These are phyloP conservation scores for Melanotaenia boesemani DNA, from an alignment of 2,797 vertebrate species.

Conservation along the genomic window DNA sequence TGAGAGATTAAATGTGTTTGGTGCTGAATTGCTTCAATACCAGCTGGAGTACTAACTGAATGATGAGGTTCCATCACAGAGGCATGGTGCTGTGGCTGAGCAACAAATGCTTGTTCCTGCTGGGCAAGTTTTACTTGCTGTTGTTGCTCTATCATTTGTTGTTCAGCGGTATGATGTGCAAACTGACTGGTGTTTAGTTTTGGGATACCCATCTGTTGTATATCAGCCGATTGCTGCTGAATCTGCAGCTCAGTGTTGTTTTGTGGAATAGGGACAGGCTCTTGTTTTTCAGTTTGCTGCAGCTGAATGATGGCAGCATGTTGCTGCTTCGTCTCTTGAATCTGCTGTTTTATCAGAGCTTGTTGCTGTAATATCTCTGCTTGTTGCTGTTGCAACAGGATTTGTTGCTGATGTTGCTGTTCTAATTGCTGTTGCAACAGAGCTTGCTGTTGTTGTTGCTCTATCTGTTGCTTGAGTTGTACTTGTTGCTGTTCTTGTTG, in stretches of 20 bases:
- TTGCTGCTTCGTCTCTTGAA: conserved; percentile 71
- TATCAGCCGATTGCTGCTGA: conserved; percentile 68
- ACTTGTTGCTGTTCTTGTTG: conserved; percentile 74
- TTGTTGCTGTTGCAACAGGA: conserved; percentile 75
- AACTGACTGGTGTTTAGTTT: conserved; percentile 66
- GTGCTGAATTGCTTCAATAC: conserved; percentile 64
- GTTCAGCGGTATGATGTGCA: conserved; percentile 57
- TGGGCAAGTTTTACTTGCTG: conserved; percentile 60
- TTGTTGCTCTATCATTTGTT: conserved; percentile 73
- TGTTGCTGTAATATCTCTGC: conserved; percentile 77
- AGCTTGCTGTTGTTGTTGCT: conserved; percentile 75
- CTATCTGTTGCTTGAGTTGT: conserved; percentile 68
- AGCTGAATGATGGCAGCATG: conserved; percentile 67
- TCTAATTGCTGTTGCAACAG: conserved; percentile 77
- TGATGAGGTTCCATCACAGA: conserved; percentile 69
- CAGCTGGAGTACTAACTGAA: conserved; percentile 55
- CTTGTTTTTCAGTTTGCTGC: conserved; percentile 72
- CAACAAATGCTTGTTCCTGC: conserved; percentile 68
- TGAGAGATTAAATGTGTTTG: conserved; percentile 69
- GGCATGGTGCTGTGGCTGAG: conserved; percentile 63
- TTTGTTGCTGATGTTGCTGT: conserved; percentile 72
- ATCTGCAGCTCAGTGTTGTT: conserved; percentile 68
- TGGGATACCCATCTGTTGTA: conserved; percentile 61
- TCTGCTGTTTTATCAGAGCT: conserved; percentile 72
- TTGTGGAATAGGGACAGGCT: conserved; percentile 61